Conservation (phyloP, 92 coral and sea anemone genomes). For the Virgularia gustaviana region DNA sequence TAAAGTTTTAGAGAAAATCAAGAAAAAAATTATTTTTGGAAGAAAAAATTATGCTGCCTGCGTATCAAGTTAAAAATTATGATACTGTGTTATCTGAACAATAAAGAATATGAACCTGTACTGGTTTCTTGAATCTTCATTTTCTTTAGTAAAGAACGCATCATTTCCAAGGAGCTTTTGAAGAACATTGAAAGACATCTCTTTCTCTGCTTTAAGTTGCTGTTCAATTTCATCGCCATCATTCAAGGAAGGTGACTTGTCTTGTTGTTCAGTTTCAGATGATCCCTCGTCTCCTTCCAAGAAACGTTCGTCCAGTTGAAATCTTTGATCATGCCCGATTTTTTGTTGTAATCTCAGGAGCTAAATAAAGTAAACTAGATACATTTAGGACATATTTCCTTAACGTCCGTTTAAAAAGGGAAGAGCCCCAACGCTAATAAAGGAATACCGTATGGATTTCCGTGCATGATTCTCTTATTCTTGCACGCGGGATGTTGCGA, state of each 20-base stretch:
- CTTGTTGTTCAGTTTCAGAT: slow-evolving; percentile 14
- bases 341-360: slow-evolving; percentile 80
- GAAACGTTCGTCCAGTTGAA: slow-evolving; percentile 77
- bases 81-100: too few relatives aligned
- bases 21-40: too few relatives aligned
- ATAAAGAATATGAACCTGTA: slow-evolving; percentile 14
- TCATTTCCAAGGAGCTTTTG: slow-evolving; percentile 62
- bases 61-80: too few relatives aligned
- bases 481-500: too few relatives aligned
- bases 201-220: slow-evolving; percentile 66
- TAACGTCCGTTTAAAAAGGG: not conserved
- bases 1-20: too few relatives aligned
- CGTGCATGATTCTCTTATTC: not conserved
- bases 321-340: slow-evolving; percentile 76
- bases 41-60: too few relatives aligned
- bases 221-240: slow-evolving; percentile 57
- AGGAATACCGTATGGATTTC: not conserved
- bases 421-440: not conserved
- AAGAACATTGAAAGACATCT: slow-evolving; percentile 71
- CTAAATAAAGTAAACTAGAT: slow-evolving; percentile 43
- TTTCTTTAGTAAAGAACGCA: slow-evolving; percentile 3
- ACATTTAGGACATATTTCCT: not conserved
- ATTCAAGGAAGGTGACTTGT: not conserved
- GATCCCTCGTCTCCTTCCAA: slow-evolving; percentile 74
- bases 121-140: slow-evolving; percentile 24